phyloP scores from a whole-genome alignment of 2,888 invertebrate genomes.

The Alviniconcha strummeri region DNA sequence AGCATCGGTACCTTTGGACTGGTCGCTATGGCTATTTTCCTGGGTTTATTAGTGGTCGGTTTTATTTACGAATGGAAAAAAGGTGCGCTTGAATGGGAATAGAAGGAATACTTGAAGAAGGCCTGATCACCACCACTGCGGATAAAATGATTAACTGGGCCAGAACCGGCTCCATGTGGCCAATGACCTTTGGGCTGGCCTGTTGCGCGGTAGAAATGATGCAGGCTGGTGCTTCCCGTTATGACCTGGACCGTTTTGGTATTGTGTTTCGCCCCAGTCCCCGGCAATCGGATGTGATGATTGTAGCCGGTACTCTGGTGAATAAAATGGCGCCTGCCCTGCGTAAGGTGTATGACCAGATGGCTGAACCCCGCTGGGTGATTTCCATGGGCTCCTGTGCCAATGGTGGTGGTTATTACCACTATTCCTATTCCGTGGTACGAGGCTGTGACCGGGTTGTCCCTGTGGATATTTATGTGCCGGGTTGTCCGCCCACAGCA shows the following conservation, averaged over 20 bases:
- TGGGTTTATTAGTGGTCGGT: too few relatives aligned
- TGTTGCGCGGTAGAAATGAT: slow-evolving; percentile 99
- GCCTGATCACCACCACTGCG: too few relatives aligned
- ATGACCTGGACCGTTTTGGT: slow-evolving; percentile 98
- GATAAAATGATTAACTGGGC: too few relatives aligned
- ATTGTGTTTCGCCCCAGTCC: slow-evolving; percentile 95
- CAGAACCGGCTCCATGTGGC: too few relatives aligned
- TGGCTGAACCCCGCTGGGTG: slow-evolving; percentile 98
- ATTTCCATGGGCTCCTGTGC: slow-evolving; percentile 99
- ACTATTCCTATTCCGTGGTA: slow-evolving; percentile 99
- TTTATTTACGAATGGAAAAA: too few relatives aligned
- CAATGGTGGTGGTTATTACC: slow-evolving; percentile 99
- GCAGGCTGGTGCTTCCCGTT: slow-evolving; percentile 99
- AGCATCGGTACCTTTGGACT: too few relatives aligned
- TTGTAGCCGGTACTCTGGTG: slow-evolving; percentile 98
- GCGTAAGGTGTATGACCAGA: slow-evolving; percentile 95
- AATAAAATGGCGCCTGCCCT: slow-evolving; percentile 99
- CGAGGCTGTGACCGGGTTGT: slow-evolving; percentile 98
- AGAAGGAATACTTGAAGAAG: too few relatives aligned
- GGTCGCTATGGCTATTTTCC: too few relatives aligned
- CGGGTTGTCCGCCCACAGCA: slow-evolving; percentile 98
- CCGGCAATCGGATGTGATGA: slow-evolving; percentile 93
- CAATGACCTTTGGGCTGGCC: slow-evolving; percentile 97
- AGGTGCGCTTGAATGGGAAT: too few relatives aligned
- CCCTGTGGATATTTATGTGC: slow-evolving; percentile 98